phyloP scores from a whole-genome alignment of 1,140 invertebrate genomes.

The Palaemon carinicauda region DNA sequence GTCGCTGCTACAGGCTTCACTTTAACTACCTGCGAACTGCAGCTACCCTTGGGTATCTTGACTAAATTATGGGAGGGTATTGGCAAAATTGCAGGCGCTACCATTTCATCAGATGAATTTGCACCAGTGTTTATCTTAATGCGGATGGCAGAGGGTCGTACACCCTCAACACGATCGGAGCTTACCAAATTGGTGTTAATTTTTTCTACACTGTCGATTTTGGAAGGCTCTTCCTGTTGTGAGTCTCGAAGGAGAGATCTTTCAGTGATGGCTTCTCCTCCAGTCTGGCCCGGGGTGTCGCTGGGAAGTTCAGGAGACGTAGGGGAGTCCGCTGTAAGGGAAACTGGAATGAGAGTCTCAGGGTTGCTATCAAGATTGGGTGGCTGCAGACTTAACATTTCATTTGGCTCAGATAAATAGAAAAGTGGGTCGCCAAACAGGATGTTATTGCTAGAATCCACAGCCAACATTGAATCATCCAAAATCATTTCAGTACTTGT shows the following conservation, averaged over 20 bases:
- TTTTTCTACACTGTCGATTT: no score
- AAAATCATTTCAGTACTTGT: conserved; percentile 19
- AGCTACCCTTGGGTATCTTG: neutral
- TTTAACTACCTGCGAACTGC: neutral
- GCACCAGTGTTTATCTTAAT: conserved; percentile 19
- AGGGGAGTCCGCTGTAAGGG: conserved; percentile 49
- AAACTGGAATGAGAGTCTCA: conserved; percentile 52
- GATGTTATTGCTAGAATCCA: conserved; percentile 31
- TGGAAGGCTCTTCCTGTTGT: no score
- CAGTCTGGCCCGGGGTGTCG: no score
- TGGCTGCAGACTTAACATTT: conserved; percentile 20
- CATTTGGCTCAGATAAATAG: conserved; percentile 27
- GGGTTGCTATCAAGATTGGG: neutral
- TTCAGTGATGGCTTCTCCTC: neutral
- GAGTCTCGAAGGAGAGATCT: neutral
- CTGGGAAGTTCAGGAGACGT: no score
- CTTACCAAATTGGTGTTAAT: neutral
- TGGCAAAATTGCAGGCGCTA: conserved; percentile 6
- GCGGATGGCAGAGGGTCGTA: neutral
- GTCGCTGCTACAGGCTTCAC: neutral
- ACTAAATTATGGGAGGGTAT: conserved; percentile 25
- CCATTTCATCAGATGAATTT: neutral
- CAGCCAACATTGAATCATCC: conserved; percentile 28
- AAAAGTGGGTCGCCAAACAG: conserved; percentile 39
- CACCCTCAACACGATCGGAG: neutral